Percentiles rank a stretch among this genome's conserved stretches.
Conservation (phyloP, 2,797 vertebrate species). For the Gambusia yucatana region DNA sequence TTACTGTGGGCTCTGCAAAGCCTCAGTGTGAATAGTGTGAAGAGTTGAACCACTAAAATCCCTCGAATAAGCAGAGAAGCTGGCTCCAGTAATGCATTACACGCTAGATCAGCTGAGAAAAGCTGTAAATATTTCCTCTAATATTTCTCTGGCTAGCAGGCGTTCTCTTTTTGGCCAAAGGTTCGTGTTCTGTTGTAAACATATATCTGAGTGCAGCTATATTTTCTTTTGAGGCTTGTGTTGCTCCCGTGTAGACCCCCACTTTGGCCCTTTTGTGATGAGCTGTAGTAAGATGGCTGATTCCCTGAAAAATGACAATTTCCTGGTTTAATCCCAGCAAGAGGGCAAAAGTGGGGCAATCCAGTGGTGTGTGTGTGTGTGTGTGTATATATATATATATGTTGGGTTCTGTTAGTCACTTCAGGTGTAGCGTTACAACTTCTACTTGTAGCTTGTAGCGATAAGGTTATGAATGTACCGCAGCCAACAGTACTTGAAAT, state of each 20-base stretch:
- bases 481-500: not conserved
- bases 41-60: constrained; percentile 12
- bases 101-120: constrained; percentile 19
- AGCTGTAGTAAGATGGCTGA: constrained; percentile 50
- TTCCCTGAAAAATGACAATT: constrained; percentile 71
- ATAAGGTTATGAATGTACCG: constrained; percentile 7
- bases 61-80: not conserved
- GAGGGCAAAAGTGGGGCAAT: constrained; percentile 33
- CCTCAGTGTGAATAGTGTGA: constrained; percentile 14
- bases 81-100: constrained; percentile 15
- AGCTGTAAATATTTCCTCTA: constrained; percentile 11
- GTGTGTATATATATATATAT: constrained; percentile 6
- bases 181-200: constrained; percentile 5
- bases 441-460: constrained; percentile 18
- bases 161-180: constrained; percentile 13
- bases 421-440: constrained; percentile 5
- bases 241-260: constrained; percentile 23
- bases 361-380: constrained; percentile 15
- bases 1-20: constrained; percentile 14
- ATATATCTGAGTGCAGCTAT: constrained; percentile 8
- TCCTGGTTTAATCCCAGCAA: constrained; percentile 65
- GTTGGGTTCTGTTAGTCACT: not conserved
- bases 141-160: constrained; percentile 17
- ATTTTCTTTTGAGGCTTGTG: constrained; percentile 11
- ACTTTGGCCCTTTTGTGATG: constrained; percentile 35